Base-by-base conservation (phyloP, 2,113 vertebrate genomes). In the Tor tambroides region DNA sequence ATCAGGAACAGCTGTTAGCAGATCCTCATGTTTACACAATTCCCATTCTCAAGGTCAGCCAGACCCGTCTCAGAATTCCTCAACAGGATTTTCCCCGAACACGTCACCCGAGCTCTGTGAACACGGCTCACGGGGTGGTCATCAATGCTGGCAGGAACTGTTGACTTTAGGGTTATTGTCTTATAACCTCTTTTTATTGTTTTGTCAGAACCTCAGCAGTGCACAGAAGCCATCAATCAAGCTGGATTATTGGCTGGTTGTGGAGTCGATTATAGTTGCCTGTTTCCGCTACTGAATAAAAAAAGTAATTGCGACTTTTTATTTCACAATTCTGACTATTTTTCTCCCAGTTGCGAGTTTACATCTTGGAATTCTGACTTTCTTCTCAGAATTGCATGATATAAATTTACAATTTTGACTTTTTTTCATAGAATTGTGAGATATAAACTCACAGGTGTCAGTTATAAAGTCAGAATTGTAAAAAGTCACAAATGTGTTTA, bases 1-100 rank as follows among this genome's bases (percentile, higher is more conserved):
- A 86, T 51, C 82, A 46, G 56, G 79, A 87, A 41, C 90, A 91
- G 77, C 87, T 88, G 87, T 87, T 76, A 30, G 79, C 80, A 75
- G 88, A 81, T 86, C 84, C 71, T 84, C 86, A 85, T 11, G 17
- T 80, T 75, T 38, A 78, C 83, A 83, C 77, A 78, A 9, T 26
- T 63, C 78, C 71, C 26, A 75, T 85, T 67, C 84, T 84, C 35
- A 67, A 56, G 61, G 84, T n/a, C 75, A 38, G 72, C 46, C 30
- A 51, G 77, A 71, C 51, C 61, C 67, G 46, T 72, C 56, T 26
- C 82, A 71, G 80, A 80, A 85, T 87, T 69, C 28, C 83, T 81
- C 63, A 56, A 54, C 69, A 56, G 43, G 74, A 80, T 83, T 86
- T 85, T 86, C 80, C 21, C 67, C 65, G 23, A 87, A 86, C 80